Conservation (phyloP, 1,140 invertebrate genomes). For the Sinonovacula constricta region DNA sequence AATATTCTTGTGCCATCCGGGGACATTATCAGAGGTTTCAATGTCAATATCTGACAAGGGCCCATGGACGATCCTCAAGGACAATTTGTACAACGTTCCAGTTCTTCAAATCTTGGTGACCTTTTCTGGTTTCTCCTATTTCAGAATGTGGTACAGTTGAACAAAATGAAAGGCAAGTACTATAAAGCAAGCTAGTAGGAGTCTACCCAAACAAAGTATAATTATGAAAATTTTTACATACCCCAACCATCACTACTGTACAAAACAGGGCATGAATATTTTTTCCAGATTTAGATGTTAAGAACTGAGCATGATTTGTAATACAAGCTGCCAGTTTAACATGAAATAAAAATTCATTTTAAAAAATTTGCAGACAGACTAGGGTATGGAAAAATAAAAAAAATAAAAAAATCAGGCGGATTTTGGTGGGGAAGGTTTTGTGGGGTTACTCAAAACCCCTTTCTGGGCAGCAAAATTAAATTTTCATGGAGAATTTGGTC, state of each 20-base stretch:
- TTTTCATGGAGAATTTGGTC: too few species aligned
- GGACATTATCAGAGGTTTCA: constrained; percentile 6
- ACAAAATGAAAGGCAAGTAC: background rate
- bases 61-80: background rate
- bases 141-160: constrained; percentile 9
- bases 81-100: constrained; percentile 17
- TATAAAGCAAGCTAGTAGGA: background rate
- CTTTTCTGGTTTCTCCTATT: constrained; percentile 12
- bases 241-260: background rate
- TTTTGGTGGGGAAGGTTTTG: background rate
- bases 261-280: background rate
- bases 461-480: too few species aligned
- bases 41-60: background rate
- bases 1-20: constrained; percentile 13
- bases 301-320: background rate
- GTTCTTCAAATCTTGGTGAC: background rate
- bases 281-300: background rate
- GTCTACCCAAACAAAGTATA: background rate
- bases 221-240: background rate
- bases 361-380: background rate
- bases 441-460: too few species aligned
- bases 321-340: background rate
- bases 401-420: background rate
- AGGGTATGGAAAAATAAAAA: background rate
- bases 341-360: background rate